phyloP scores from a whole-genome alignment of 2,797 vertebrate species.

The Rhyacichthys aspro region DNA sequence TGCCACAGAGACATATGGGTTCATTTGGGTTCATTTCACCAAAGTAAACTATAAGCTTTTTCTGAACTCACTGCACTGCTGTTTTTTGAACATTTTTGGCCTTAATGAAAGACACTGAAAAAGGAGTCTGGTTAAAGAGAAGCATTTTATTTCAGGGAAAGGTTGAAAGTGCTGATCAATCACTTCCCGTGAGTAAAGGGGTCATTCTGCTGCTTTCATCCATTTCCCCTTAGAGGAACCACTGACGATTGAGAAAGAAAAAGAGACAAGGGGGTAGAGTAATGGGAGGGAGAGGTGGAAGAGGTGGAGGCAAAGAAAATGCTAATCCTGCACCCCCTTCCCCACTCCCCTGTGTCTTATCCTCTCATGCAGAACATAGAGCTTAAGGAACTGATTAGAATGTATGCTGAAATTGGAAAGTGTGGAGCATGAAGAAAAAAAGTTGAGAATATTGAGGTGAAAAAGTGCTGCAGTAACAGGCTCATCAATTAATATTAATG shows the following conservation, averaged over 20 bases:
- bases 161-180: constrained; percentile 76
- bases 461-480: constrained; percentile 56
- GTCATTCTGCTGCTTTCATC: constrained; percentile 74
- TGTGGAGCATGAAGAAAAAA: constrained; percentile 64
- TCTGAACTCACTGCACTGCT: constrained; percentile 17
- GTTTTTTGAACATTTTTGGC: constrained; percentile 33
- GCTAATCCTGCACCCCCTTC: constrained; percentile 70
- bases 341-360: constrained; percentile 63
- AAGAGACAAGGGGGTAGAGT: constrained; percentile 52
- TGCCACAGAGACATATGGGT: constrained; percentile 5
- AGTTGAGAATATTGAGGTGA: constrained; percentile 57
- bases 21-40: constrained; percentile 35
- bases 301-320: constrained; percentile 71
- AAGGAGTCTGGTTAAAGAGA: constrained; percentile 49
- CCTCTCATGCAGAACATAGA: constrained; percentile 76
- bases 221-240: constrained; percentile 58
- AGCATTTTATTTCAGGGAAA: constrained; percentile 37
- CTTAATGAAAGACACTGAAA: constrained; percentile 41
- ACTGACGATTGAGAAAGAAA: constrained; percentile 62
- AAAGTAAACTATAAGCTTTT: constrained; percentile 35
- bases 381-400: constrained; percentile 82
- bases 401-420: constrained; percentile 79
- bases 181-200: constrained; percentile 69
- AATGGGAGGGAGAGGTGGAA: constrained; percentile 54
- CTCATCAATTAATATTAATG: constrained; percentile 79